Evolutionary conservation across 2,113 vertebrate species (phyloP).

Genomic region (Donacobius atricapilla): DNA sequence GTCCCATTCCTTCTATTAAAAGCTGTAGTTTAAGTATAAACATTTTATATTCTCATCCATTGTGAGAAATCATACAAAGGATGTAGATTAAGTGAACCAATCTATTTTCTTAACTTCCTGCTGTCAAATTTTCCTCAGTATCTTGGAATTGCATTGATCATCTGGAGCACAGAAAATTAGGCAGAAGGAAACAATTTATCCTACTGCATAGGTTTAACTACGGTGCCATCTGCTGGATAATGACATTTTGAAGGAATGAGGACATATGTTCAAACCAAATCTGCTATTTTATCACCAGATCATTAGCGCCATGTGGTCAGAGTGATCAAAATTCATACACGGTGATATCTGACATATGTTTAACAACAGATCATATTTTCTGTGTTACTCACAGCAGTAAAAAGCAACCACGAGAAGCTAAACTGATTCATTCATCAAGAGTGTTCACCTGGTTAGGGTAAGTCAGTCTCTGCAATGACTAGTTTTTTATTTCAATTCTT

Average conservation of each 20-base stretch:
- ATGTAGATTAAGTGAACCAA: neutral
- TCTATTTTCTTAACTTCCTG: neutral
- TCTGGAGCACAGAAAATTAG: neutral
- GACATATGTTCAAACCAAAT: neutral
- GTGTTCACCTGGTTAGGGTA: neutral
- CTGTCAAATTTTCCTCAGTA: neutral
- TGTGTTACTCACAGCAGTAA: neutral
- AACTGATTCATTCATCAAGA: neutral
- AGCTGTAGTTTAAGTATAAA: neutral
- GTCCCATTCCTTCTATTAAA: neutral
- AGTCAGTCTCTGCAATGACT: neutral
- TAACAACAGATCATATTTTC: neutral
- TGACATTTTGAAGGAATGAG: neutral
- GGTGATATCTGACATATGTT: neutral
- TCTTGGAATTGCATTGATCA: neutral
- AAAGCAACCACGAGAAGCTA: neutral
- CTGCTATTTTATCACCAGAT: neutral
- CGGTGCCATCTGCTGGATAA: slow-evolving; percentile 54
- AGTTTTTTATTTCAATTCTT: neutral
- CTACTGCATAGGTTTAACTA: neutral
- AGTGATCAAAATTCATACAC: neutral
- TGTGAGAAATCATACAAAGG: neutral
- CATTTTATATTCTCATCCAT: neutral
- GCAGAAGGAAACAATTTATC: neutral
- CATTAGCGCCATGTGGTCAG: neutral